Conservation (phyloP, 2,797 vertebrate genomes). For the Oceanodroma leucorhoa region DNA sequence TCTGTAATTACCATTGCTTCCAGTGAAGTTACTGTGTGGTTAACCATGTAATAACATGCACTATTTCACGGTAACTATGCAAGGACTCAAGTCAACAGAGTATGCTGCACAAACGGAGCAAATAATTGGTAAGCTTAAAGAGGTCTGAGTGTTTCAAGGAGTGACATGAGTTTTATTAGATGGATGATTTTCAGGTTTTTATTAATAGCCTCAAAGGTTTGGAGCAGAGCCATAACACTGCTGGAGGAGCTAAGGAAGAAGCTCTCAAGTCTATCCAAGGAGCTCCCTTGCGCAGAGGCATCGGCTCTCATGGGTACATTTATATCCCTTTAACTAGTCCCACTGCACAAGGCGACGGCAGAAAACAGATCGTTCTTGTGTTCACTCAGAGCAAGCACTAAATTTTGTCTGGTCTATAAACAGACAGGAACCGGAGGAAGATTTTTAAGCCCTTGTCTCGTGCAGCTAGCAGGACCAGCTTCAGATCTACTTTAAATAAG, state of each 20-base stretch:
- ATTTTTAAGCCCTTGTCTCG: not conserved
- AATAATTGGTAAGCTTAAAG: conserved; percentile 28
- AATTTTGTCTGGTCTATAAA: not conserved
- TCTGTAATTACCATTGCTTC: conserved; percentile 56
- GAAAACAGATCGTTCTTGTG: not conserved
- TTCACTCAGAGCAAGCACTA: not conserved
- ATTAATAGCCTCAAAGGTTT: not conserved
- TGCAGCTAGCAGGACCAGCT: not conserved
- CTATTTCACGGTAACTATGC: conserved; percentile 63
- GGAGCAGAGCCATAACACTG: not conserved
- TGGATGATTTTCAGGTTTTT: not conserved
- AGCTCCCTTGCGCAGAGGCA: not conserved
- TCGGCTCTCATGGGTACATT: not conserved
- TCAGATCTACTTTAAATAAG: not conserved
- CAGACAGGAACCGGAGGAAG: not conserved
- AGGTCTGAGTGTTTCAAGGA: conserved; percentile 24
- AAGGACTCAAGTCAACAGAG: conserved; percentile 41
- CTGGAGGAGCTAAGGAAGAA: not conserved
- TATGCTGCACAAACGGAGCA: conserved; percentile 34
- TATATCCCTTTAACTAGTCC: not conserved
- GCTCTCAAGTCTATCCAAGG: not conserved
- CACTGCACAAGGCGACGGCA: not conserved
- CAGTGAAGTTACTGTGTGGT: conserved; percentile 61
- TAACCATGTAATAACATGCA: conserved; percentile 57
- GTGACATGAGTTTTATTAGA: not conserved